Conservation (phyloP, 2,888 invertebrate species). For the Sisyra nigra region DNA sequence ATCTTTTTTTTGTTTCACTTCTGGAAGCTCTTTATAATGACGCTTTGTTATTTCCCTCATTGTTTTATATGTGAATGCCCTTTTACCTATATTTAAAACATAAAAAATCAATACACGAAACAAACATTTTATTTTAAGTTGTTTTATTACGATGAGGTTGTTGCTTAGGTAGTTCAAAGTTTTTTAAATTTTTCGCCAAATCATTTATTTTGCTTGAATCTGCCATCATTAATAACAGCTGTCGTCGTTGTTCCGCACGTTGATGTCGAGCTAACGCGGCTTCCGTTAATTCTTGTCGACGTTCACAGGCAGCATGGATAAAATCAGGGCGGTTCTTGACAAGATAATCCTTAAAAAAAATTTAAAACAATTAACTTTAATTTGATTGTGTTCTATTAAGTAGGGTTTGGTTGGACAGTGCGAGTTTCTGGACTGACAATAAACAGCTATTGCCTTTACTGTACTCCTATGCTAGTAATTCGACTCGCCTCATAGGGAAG, state of each 20-base stretch:
- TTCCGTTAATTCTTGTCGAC: conserved; percentile 31
- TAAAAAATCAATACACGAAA: no score
- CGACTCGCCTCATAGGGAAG: no score
- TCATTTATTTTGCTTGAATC: no score
- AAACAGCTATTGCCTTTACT: no score
- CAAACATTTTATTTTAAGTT: no score
- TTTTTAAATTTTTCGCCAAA: neutral
- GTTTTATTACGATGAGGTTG: conserved; percentile 7
- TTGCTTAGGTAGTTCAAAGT: neutral
- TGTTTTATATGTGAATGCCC: conserved; percentile 35
- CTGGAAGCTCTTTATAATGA: conserved; percentile 53
- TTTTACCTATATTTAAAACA: conserved; percentile 23
- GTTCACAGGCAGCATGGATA: conserved; percentile 36
- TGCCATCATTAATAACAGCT: neutral
- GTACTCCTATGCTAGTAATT: no score
- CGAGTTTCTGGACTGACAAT: no score
- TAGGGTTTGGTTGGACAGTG: neutral
- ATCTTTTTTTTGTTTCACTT: conserved; percentile 45
- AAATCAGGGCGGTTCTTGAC: conserved; percentile 54
- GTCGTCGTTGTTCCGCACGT: conserved; percentile 24
- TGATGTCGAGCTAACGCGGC: conserved; percentile 29
- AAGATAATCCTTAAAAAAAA: conserved; percentile 48
- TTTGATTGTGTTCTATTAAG: neutral
- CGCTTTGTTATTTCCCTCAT: conserved; percentile 41
- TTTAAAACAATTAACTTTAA: neutral